phyloP scores from a whole-genome alignment of 2,888 invertebrate species.

The Lycophotia porphyrea region DNA sequence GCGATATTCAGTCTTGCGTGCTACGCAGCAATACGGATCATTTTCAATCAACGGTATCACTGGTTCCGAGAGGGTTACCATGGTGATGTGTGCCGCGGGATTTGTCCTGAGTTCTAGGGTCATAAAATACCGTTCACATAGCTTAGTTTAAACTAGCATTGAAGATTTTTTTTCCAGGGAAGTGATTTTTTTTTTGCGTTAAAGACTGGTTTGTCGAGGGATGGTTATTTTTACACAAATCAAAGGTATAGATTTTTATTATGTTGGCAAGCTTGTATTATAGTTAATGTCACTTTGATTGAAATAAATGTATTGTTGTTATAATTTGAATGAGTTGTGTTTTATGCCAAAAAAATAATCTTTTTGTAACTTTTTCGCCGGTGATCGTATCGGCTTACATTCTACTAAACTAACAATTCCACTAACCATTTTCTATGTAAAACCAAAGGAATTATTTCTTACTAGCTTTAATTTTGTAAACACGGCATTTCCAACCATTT shows the following conservation, averaged over 20 bases:
- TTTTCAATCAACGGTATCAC: slow-evolving; percentile 67
- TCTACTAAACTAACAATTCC: too few species aligned
- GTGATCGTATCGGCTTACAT: neutral
- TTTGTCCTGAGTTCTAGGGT: neutral
- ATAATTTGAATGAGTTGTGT: neutral
- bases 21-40: slow-evolving; percentile 56
- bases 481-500: neutral
- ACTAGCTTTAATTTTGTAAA: neutral
- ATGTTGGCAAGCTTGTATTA: neutral
- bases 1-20: slow-evolving; percentile 58
- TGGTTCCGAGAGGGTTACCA: slow-evolving; percentile 51
- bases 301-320: neutral
- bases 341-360: neutral
- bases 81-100: slow-evolving; percentile 10
- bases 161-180: neutral
- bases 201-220: neutral
- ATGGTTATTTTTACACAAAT: neutral
- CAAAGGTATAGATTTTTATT: neutral
- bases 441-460: neutral
- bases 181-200: too few species aligned
- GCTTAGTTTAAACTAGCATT: neutral
- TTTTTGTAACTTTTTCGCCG: neutral
- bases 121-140: neutral
- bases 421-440: neutral
- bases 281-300: neutral